Conservation (phyloP, 2,797 vertebrate genomes). For the Heteromormyrus szaboi region DNA sequence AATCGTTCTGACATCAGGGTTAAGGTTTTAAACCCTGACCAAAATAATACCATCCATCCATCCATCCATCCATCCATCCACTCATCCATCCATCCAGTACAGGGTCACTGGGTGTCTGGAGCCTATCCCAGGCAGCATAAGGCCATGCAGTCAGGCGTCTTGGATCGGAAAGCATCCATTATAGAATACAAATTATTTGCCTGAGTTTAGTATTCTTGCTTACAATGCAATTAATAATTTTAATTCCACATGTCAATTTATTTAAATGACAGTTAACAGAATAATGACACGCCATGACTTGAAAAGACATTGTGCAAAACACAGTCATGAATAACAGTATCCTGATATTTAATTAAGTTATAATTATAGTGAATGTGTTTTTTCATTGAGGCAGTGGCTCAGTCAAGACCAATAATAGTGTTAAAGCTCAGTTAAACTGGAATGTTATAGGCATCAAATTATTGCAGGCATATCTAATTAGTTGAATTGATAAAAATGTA, state of each 20-base stretch:
- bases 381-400: background rate
- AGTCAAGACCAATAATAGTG: background rate
- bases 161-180: background rate
- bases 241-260: background rate
- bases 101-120: background rate
- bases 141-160: background rate
- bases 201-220: background rate
- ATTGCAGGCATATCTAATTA: background rate
- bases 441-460: background rate
- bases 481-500: background rate
- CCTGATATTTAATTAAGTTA: constrained; percentile 3
- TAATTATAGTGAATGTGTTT: background rate
- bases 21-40: background rate
- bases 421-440: background rate
- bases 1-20: background rate
- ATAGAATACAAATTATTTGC: background rate
- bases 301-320: background rate
- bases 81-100: background rate
- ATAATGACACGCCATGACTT: background rate
- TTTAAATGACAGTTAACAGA: constrained; percentile 1
- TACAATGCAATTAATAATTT: background rate
- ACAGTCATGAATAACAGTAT: background rate
- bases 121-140: background rate
- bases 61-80: background rate
- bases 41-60: background rate